A percentile compares a stretch with the other conserved stretches of the same genome.
Evolutionary conservation across 2,888 invertebrate genomes (phyloP).

Genomic region (Eustalomyia histrio): DNA sequence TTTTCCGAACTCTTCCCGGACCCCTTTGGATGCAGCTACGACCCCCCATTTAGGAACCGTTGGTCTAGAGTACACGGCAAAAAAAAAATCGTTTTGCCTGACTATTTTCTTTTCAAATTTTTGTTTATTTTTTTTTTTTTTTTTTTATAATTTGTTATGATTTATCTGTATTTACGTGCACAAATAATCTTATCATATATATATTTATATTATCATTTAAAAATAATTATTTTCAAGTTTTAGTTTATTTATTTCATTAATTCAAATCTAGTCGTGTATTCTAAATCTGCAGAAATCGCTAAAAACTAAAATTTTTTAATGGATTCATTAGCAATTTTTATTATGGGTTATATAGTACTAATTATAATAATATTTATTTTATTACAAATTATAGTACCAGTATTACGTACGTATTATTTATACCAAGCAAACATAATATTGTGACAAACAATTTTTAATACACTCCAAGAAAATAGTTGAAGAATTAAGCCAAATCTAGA

Average conservation of each 20-base stretch:
- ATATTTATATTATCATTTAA: background rate
- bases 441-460: background rate
- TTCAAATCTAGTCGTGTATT: conserved; percentile 13
- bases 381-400: conserved; percentile 52
- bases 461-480: background rate
- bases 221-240: background rate
- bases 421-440: background rate
- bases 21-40: too few species aligned
- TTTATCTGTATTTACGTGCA: background rate
- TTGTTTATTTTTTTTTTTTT: background rate
- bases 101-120: too few species aligned
- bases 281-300: conserved; percentile 8
- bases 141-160: background rate
- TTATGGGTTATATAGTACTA: conserved; percentile 53
- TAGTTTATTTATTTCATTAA: background rate
- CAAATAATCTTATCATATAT: background rate
- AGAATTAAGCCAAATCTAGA: too few species aligned
- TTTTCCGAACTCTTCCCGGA: too few species aligned
- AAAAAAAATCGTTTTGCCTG: too few species aligned
- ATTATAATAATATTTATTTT: conserved; percentile 54
- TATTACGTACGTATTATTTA: conserved; percentile 38
- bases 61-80: too few species aligned
- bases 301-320: conserved; percentile 20
- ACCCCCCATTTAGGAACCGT: too few species aligned
- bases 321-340: conserved; percentile 57